Conservation (phyloP, 2,113 vertebrate genomes). For the Lagopus muta region DNA sequence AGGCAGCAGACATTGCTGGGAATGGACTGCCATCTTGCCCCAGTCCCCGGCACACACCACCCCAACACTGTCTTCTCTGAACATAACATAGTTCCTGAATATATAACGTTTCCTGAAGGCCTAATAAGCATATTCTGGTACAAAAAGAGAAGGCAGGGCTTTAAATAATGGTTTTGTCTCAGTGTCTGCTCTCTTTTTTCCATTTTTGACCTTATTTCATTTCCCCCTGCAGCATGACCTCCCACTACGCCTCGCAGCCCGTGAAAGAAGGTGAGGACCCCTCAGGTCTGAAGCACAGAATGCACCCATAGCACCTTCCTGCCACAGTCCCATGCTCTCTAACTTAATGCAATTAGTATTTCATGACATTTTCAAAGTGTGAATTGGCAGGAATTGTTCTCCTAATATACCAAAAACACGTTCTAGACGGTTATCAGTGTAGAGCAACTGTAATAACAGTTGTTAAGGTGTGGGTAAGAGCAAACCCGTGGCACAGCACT, state of each 20-base stretch:
- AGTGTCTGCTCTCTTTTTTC: background rate
- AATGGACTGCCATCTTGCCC: rapidly evolving
- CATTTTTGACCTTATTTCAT: background rate
- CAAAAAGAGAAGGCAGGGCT: background rate
- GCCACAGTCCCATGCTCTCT: background rate
- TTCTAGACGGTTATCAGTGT: background rate
- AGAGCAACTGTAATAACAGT: background rate
- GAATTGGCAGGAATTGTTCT: background rate
- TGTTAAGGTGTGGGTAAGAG: background rate
- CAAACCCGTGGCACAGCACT: background rate
- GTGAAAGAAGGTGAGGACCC: conserved; percentile 68
- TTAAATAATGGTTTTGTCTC: background rate
- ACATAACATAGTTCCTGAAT: rapidly evolving
- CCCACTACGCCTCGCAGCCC: conserved; percentile 46
- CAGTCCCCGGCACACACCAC: rapidly evolving
- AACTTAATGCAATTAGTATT: background rate
- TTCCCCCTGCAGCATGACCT: conserved; percentile 65
- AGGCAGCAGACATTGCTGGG: background rate
- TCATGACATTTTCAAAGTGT: background rate
- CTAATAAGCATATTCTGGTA: background rate
- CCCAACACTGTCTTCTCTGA: background rate
- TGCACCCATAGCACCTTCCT: background rate
- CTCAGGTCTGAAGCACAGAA: background rate
- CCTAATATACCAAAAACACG: rapidly evolving
- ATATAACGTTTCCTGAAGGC: background rate